Base-by-base conservation (phyloP, 2,888 invertebrate species). In the Acanthococcus lagerstroemiae region DNA sequence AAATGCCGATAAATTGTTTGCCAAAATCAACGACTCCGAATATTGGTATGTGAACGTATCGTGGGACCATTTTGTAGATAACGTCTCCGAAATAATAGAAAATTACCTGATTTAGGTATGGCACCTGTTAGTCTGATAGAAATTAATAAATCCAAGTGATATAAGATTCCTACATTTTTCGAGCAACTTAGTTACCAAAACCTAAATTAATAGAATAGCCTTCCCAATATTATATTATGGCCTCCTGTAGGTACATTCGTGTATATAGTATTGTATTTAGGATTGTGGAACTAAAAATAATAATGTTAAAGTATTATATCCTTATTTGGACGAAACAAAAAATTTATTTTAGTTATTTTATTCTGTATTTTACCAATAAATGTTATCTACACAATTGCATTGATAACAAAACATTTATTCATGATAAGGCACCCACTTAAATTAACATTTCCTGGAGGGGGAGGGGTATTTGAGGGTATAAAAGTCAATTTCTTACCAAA, bases 361-460 rank as follows among this genome's bases (percentile, higher is more conserved):
- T n/a, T 21, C 45, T 26, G 45, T 60, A 60, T 48, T 60, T 60
- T 60, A 48, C 60, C 60, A 60, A 60, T 60, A 60, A 60, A 60
- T 48, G 60, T 60, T 60, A 60, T 60, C 60, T 60, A 60, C 60
- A 60, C 60, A 60, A 60, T 9, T 26, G 60, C 60, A 60, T 60
- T 21, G 48, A 25, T 48, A 26, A n/a, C 46, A 45, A 45, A 45
- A n/a, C n/a, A n/a, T n/a, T n/a, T n/a, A n/a, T n/a, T n/a, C n/a
- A n/a, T n/a, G n/a, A n/a, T n/a, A n/a, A n/a, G n/a, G n/a, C n/a
- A n/a, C n/a, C n/a, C n/a, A n/a, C n/a, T n/a, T n/a, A n/a, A n/a
- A n/a, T n/a, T n/a, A n/a, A n/a, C n/a, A n/a, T n/a, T n/a, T n/a
- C n/a, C n/a, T n/a, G n/a, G n/a, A n/a, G n/a, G n/a, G n/a, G n/a